These are phyloP conservation scores for Callinectes sapidus DNA, from an alignment of 2,888 invertebrate species.

Conservation along the genomic window DNA sequence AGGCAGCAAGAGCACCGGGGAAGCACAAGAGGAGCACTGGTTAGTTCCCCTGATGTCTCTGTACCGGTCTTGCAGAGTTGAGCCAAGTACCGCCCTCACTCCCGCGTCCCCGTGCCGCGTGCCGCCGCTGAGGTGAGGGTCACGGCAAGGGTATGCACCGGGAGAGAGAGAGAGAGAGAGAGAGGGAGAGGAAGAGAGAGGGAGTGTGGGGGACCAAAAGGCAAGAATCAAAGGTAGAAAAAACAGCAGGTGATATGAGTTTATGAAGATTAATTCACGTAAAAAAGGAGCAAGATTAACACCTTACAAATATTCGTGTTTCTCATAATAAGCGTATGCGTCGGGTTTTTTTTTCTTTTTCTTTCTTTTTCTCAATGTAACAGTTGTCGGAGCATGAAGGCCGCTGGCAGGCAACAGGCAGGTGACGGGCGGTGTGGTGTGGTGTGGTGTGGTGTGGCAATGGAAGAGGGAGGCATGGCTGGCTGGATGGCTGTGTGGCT, in stretches of 20 bases:
- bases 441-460: background rate
- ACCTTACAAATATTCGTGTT: background rate
- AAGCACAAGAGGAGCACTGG: too few species aligned
- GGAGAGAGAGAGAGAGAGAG: background rate
- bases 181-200: background rate
- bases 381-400: background rate
- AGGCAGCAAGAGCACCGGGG: too few species aligned
- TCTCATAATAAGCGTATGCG: background rate
- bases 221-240: background rate
- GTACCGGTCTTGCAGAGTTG: background rate
- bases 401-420: constrained; percentile 31
- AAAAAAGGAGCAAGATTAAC: background rate
- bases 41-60: background rate
- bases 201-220: background rate
- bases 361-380: background rate
- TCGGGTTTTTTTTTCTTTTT: background rate
- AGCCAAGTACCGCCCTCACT: background rate
- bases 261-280: background rate
- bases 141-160: background rate
- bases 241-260: background rate
- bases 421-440: background rate
- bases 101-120: background rate
- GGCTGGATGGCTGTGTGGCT: background rate
- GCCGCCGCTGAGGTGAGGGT: background rate
- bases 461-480: background rate